phyloP scores from a whole-genome alignment of 2,113 vertebrate species.

The Oenanthe oenanthe region DNA sequence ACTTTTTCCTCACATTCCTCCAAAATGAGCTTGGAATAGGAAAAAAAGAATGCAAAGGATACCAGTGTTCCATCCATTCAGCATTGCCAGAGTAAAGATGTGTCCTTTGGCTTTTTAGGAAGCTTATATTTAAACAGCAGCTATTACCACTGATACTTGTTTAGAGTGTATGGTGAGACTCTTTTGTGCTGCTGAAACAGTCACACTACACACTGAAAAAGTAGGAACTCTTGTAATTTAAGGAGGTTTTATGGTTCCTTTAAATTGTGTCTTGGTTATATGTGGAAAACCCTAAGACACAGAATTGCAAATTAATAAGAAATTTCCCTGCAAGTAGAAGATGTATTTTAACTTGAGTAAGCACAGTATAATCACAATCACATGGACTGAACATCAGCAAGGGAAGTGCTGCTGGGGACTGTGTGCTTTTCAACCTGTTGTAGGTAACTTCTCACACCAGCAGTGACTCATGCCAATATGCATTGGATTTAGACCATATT shows the following conservation, averaged over 20 bases:
- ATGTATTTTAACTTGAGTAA: background rate
- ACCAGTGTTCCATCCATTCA: background rate
- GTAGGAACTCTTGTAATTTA: background rate
- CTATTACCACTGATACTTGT: background rate
- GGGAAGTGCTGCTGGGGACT: background rate
- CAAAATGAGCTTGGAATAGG: rapidly evolving
- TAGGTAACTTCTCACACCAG: background rate
- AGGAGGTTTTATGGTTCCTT: background rate
- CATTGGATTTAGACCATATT: background rate
- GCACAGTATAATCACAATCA: background rate
- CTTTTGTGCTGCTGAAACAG: background rate
- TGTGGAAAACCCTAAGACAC: background rate
- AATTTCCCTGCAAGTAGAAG: background rate
- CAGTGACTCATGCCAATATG: background rate
- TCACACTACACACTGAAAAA: background rate
- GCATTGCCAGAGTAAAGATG: rapidly evolving
- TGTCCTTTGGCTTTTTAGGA: background rate
- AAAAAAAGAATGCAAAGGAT: background rate
- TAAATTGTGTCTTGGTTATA: background rate
- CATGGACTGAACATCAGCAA: background rate
- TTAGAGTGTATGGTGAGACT: background rate
- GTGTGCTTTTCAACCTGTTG: background rate
- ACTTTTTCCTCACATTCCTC: background rate
- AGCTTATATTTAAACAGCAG: background rate
- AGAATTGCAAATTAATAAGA: background rate